Evolutionary conservation across 37 sponge, comb jelly and placozoan species (phyloP).

Genomic region (Crambe crambe): DNA sequence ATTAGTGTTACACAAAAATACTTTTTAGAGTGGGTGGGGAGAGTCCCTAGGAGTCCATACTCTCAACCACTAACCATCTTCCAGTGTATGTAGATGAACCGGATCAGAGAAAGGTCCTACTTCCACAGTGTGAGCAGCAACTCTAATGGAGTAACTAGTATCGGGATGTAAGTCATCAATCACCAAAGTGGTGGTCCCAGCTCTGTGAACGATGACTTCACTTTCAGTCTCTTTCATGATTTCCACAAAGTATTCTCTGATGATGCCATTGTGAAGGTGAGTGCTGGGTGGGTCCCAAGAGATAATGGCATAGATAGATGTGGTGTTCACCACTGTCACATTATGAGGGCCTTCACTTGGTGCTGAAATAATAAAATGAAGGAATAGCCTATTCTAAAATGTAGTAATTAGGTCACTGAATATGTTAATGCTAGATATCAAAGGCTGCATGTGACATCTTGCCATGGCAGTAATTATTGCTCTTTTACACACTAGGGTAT

Average conservation of each 20-base stretch:
- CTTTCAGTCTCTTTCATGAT: background rate
- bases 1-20: background rate
- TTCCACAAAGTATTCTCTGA: slow-evolving; percentile 11
- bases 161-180: slow-evolving; percentile 15
- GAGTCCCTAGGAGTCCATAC: background rate
- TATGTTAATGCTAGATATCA: too few species aligned
- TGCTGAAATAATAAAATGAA: background rate
- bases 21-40: background rate
- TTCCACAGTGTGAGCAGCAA: slow-evolving; percentile 11
- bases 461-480: too few species aligned
- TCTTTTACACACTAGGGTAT: too few species aligned
- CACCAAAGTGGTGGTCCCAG: background rate
- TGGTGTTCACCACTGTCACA: background rate
- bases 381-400: background rate
- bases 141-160: slow-evolving; percentile 4
- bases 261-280: background rate
- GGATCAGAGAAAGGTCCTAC: slow-evolving; percentile 1
- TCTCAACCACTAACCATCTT: slow-evolving; percentile 20
- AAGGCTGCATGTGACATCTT: too few species aligned
- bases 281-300: slow-evolving; percentile 25
- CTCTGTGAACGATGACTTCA: background rate
- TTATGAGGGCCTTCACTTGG: background rate
- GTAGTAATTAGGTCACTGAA: too few species aligned
- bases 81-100: background rate
- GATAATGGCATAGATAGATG: background rate